Base-by-base conservation (phyloP, 2,888 invertebrate species). In the Crepidodera aurea region DNA sequence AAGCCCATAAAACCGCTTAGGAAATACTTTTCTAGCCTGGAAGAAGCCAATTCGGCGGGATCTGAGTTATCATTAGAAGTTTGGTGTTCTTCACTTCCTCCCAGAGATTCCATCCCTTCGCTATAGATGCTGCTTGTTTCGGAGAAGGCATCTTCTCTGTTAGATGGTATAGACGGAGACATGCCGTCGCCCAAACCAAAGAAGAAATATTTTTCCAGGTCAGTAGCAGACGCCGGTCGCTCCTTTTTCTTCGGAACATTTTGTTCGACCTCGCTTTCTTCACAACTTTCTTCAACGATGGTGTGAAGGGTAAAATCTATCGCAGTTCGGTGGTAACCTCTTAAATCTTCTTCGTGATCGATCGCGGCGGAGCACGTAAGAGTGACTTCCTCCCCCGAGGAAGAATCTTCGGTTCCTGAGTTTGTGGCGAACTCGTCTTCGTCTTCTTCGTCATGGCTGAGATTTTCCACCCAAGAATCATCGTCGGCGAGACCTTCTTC, bases 201-300 rank as follows among this genome's bases (percentile, higher is more conserved):
- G 82, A 92, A 93, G 83, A 93, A 94, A 79, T 95, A 95, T 79
- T 93, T 94, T 79, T 95, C 95, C 66, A 95, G 81, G 75, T 94
- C 93, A 0, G 94, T 93, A 0, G 92, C 89, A 1, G 91, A 91
- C 60, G 88, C 84, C 29, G 90, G 89, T 58, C 90, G 84, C 68
- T 85, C 85, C 80, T 87, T 86, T 82, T 83, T 84, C 75, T 80
- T 79, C 70, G 83, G 65, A 65, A 80, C 60, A 1, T 79, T 75
- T 40, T 87, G 88, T 73, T 93, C 93, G 64, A 90, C 87, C 81
- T 93, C 93, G 80, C 94, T 94, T 81, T 96, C 96, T 82, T 96
- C 95, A 79, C 95, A 95, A 74, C 94, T 94, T 82, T 96, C 96
- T 82, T 96, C 96, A 22, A 94, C 90, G 71, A 96, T 96, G 0